Conservation (phyloP, 2,888 invertebrate genomes). For the Onchidella celtica region DNA sequence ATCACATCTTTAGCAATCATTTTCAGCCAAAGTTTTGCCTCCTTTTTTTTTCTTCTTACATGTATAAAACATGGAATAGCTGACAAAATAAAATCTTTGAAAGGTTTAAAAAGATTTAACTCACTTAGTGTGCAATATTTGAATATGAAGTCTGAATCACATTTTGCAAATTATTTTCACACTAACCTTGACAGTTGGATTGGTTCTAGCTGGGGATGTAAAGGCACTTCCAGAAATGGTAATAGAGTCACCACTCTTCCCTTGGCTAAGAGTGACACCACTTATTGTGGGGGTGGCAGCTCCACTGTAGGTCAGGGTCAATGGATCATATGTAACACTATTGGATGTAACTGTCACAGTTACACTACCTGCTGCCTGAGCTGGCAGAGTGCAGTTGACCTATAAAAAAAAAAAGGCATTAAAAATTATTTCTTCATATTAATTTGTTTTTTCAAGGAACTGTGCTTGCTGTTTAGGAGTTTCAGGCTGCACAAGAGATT, state of each 20-base stretch:
- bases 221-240: constrained; percentile 61
- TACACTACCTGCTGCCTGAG: constrained; percentile 56
- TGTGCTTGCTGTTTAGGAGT: too few species aligned
- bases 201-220: constrained; percentile 40
- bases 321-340: constrained; percentile 53
- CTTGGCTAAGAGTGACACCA: constrained; percentile 55
- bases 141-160: too few species aligned
- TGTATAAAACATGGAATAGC: too few species aligned
- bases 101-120: too few species aligned
- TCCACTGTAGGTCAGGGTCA: constrained; percentile 51
- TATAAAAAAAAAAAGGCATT: neutral
- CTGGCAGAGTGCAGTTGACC: constrained; percentile 46
- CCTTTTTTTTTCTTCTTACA: too few species aligned
- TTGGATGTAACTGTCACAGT: constrained; percentile 59
- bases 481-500: too few species aligned
- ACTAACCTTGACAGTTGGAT: constrained; percentile 34
- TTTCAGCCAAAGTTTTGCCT: too few species aligned
- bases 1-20: too few species aligned
- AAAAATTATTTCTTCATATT: neutral
- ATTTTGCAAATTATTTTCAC: too few species aligned
- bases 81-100: too few species aligned
- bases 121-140: too few species aligned
- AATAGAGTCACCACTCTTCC: constrained; percentile 57
- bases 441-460: too few species aligned
- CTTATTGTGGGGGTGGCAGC: constrained; percentile 58